A percentile compares a stretch with the other conserved stretches of the same genome.
These are phyloP conservation scores for Hemichromis elongatus DNA, from an alignment of 2,113 vertebrate genomes.

Conservation along the genomic window DNA sequence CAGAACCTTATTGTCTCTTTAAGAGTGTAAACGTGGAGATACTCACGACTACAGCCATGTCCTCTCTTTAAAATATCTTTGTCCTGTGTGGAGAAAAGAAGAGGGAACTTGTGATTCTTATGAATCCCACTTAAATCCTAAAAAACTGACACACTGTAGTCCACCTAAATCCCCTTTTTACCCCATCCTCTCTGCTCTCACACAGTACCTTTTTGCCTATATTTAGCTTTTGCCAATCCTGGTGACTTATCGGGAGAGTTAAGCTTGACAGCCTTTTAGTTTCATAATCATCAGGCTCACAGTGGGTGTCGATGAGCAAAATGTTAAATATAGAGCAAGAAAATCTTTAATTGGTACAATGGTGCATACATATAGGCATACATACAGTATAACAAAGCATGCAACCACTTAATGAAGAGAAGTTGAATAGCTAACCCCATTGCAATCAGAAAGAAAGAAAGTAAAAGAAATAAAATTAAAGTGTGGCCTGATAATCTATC, in stretches of 20 bases:
- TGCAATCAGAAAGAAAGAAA: not conserved
- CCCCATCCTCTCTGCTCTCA: not conserved
- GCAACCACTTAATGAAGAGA: not conserved
- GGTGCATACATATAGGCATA: not conserved
- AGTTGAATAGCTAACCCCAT: not conserved
- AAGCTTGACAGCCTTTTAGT: not conserved
- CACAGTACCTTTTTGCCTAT: constrained; percentile 1
- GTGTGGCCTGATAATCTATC: not conserved
- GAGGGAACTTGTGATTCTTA: not conserved
- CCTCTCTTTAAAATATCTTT: constrained; percentile 28
- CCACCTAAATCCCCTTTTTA: constrained; percentile 23
- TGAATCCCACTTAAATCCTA: not conserved
- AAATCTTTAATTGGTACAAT: not conserved
- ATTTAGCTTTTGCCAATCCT: constrained; percentile 21
- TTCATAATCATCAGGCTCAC: not conserved
- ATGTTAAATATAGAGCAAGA: not conserved
- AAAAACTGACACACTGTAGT: constrained; percentile 7
- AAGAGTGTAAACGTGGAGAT: not conserved
- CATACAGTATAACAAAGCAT: not conserved
- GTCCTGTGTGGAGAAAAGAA: not conserved
- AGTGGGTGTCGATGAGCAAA: not conserved
- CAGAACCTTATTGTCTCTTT: not conserved
- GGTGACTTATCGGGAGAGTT: constrained; percentile 31
- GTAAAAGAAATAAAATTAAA: not conserved
- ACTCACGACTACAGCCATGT: constrained; percentile 77